Evolutionary conservation across 1,140 invertebrate species (phyloP).

Genomic region (Meteorus sp.): DNA sequence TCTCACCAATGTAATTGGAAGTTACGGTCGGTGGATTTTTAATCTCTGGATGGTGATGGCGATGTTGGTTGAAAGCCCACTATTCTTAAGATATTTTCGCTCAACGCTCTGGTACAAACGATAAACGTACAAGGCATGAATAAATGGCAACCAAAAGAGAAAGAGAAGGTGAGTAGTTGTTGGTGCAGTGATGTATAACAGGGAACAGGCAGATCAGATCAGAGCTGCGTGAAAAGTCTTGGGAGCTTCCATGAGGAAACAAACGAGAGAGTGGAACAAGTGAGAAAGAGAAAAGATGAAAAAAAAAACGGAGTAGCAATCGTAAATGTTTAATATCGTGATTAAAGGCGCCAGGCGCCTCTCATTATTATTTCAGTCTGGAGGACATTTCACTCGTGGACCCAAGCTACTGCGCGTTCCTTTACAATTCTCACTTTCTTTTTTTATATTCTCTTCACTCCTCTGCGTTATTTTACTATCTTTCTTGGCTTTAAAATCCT

Average conservation of each 20-base stretch:
- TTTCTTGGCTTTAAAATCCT: constrained; percentile 49
- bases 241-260: constrained; percentile 14
- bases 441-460: background rate
- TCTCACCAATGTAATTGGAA: constrained; percentile 28
- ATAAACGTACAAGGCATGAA: constrained; percentile 25
- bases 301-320: constrained; percentile 39
- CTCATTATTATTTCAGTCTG: constrained; percentile 60
- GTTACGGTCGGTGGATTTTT: constrained; percentile 19
- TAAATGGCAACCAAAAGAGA: constrained; percentile 4
- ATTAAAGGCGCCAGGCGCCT: constrained; percentile 57
- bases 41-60: constrained; percentile 20
- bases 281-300: constrained; percentile 12
- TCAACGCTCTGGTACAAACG: constrained; percentile 36
- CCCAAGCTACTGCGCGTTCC: constrained; percentile 41
- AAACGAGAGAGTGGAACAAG: constrained; percentile 24
- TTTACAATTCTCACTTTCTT: constrained; percentile 53
- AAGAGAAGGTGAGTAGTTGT: constrained; percentile 15
- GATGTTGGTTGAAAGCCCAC: constrained; percentile 20
- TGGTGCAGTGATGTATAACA: constrained; percentile 16
- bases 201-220: constrained; percentile 38
- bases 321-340: constrained; percentile 61
- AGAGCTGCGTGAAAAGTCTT: constrained; percentile 35
- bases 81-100: constrained; percentile 31
- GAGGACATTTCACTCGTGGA: constrained; percentile 50
- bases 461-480: background rate